Conservation (phyloP, 2,113 vertebrate species). For the Xiphias gladius region DNA sequence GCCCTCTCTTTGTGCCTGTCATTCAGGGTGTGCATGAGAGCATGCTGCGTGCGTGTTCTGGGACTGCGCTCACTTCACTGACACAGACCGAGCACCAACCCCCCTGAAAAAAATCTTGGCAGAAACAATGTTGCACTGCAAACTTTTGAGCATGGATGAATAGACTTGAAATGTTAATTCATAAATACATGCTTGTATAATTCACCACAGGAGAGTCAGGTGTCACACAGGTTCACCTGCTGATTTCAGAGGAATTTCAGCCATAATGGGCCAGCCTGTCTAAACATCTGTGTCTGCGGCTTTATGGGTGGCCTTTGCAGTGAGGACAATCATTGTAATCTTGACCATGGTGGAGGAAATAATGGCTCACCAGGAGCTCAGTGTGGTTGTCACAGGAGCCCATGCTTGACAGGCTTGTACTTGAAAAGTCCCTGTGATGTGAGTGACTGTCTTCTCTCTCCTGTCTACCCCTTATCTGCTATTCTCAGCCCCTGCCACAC, state of each 20-base stretch:
- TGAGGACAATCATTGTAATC: slow-evolving; percentile 80
- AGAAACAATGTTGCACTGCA: not conserved
- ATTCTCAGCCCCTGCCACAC: slow-evolving; percentile 58
- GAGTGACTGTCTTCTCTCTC: slow-evolving; percentile 71
- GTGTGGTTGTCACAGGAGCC: slow-evolving; percentile 77
- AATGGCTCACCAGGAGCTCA: slow-evolving; percentile 77
- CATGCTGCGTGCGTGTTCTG: too few relatives aligned
- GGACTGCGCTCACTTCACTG: too few relatives aligned
- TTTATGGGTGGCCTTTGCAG: slow-evolving; percentile 65
- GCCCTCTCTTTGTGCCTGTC: too few relatives aligned
- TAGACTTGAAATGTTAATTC: slow-evolving; percentile 35
- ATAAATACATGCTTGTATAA: slow-evolving; percentile 46
- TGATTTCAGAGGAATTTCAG: slow-evolving; percentile 42
- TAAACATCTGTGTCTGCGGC: slow-evolving; percentile 50
- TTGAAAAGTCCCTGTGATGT: slow-evolving; percentile 81
- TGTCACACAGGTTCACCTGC: slow-evolving; percentile 47
- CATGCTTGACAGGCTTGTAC: slow-evolving; percentile 77
- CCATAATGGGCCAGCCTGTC: slow-evolving; percentile 29
- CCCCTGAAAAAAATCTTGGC: too few relatives aligned
- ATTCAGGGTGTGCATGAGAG: too few relatives aligned
- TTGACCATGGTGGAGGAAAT: slow-evolving; percentile 71
- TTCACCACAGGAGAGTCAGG: slow-evolving; percentile 44
- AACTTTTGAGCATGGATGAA: slow-evolving; percentile 22
- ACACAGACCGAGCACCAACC: too few relatives aligned
- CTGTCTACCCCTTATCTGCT: slow-evolving; percentile 72